Conservation (phyloP, 1,140 invertebrate species). For the Drosophila gunungcola region DNA sequence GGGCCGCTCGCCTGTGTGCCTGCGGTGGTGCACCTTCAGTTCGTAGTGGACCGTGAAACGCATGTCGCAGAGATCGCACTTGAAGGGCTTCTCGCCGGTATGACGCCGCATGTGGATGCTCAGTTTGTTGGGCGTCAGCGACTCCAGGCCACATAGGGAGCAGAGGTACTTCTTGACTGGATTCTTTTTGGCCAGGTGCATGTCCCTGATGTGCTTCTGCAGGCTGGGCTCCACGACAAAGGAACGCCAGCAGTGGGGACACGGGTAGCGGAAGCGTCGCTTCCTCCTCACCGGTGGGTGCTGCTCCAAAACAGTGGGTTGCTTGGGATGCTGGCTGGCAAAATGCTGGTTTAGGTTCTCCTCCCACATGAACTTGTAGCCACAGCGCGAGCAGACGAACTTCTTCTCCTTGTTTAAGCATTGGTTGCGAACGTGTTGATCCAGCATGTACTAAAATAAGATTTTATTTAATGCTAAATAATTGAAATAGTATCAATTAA, state of each 20-base stretch:
- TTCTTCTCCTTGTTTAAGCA: constrained; percentile 61
- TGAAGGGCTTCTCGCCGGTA: constrained; percentile 83
- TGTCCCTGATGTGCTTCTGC: constrained; percentile 70
- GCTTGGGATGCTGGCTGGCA: constrained; percentile 54
- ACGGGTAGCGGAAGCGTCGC: constrained; percentile 66
- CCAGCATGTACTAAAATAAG: constrained; percentile 40
- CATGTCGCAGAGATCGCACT: constrained; percentile 82
- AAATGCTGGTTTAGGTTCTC: constrained; percentile 59
- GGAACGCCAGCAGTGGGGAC: constrained; percentile 69
- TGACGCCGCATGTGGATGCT: constrained; percentile 87
- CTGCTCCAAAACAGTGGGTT: constrained; percentile 16
- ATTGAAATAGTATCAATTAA: not conserved
- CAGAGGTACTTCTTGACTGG: constrained; percentile 84
- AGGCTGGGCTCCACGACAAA: constrained; percentile 67
- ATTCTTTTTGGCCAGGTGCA: constrained; percentile 70
- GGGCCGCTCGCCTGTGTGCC: constrained; percentile 87
- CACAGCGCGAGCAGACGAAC: constrained; percentile 57
- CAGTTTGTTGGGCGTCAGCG: constrained; percentile 86
- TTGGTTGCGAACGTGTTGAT: constrained; percentile 54
- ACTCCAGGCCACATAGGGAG: constrained; percentile 86
- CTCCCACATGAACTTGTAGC: constrained; percentile 70
- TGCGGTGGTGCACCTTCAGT: constrained; percentile 85
- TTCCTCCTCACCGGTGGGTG: constrained; percentile 38
- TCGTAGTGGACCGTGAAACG: constrained; percentile 77
- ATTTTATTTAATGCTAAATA: not conserved